Evolutionary conservation across 30 jellyfish, hydroid and myxozoan genomes (phyloP), one percentile per base, ranked within the genome.

Genomic region (Phacellophora camtschatica): DNA sequence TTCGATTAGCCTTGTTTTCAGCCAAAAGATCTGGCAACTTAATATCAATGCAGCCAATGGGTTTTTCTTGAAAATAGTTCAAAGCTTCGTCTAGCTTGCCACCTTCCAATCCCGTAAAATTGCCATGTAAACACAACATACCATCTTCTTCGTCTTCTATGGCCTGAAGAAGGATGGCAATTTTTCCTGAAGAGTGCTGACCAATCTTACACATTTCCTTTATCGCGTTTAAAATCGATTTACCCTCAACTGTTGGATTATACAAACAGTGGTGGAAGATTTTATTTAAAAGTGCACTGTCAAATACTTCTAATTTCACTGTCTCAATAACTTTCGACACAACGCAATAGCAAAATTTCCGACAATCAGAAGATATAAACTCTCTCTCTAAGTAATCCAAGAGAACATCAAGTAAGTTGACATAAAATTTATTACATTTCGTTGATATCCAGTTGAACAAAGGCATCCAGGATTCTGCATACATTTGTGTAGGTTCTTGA

Each of bases 381-480:
- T 28, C 20, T 22, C 31, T 3, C 32, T 57, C 68, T 3, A 56
- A 10, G 13, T 75, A 28, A 54, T 62, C 54, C 33, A 71, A 30
- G 13, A 77, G 72, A 20, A 18, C 0, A 20, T 41, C 34, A 3
- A 67, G 1, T 2, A 77, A 31, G 18, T 59, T 69, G 1, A 42
- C 19, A 12, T 54, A 19, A 37, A 77, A 77, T 20, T 30, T 15
- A 18, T n/a, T 22, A 20, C 15, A 35, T 34, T 63, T 46, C 12
- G 43, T 74, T 15, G 29, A 36, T 0, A 77, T 10, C 65, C 64
- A 23, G 4, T 24, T 20, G 6, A 77, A 11, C 63, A 77, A 41
- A 1, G 90, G 90, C 41, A 9, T 61, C 90, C 90, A 77, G 23
- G 63, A 54, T 29, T 41, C 64, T 29, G 64, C 28, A 31, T 24